Evolutionary conservation across 2,888 invertebrate species (phyloP), one percentile per base, ranked within the genome.

Genomic region (Frankliniella fusca): DNA sequence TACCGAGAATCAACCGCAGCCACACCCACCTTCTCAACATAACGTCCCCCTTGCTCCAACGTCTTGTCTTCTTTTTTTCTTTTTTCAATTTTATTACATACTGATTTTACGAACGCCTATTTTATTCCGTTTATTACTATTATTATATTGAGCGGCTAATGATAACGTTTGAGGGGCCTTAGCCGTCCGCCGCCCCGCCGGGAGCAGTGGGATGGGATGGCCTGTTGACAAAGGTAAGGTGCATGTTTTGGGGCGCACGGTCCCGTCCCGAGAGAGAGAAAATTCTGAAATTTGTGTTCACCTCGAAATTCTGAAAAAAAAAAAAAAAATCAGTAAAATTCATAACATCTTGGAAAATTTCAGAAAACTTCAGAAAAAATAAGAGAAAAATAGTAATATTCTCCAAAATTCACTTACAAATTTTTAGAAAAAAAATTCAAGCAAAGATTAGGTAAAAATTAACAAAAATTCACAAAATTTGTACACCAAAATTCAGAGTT

Each of bases 71-170:
- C 70, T 23, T 76, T 23, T 70, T 76, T 76, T 76, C 9, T 76
- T 70, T n/a, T n/a, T 54, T 54, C 20, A 70, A 27, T 76, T 27
- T 27, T 27, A n/a, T 23, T 76, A 76, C 9, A 27, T 23, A n/a
- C 70, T 27, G 70, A 76, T 76, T 76, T 76, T 76, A 23, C 70
- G 70, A 76, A 76, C 70, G 27, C 70, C 70, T 76, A 76, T 76
- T 76, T 76, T 70, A 70, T 70, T 76, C 27, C 70, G 70, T 76
- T 76, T 76, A 76, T 76, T 76, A 76, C 70, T 76, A 76, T 76
- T 27, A 76, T 76, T 76, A 76, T 76, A 76, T 76, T 76, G 27
- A 27, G 70, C 70, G 70, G 70, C 70, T 76, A 76, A 76, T 76
- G 70, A 76, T 76, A 76, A 76, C 70, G 70, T 76, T 76, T 8